Conservation (phyloP, 1,140 invertebrate species). For the Arctopsyche grandis region DNA sequence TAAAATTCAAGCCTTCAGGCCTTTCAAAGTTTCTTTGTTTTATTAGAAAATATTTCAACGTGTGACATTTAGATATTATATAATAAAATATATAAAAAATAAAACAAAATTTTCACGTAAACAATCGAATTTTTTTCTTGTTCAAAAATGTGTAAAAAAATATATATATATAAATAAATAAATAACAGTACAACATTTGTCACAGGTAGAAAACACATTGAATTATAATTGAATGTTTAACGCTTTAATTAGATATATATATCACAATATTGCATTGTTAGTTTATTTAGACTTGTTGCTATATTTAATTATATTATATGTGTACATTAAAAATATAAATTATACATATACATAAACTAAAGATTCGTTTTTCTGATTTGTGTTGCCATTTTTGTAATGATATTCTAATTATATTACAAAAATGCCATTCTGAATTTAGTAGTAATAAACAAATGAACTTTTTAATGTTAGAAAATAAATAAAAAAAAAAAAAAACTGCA, state of each 20-base stretch:
- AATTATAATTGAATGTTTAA: conserved; percentile 28
- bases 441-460: conserved; percentile 1
- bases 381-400: conserved; percentile 20
- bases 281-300: background rate
- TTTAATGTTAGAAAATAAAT: conserved; percentile 35
- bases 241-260: conserved; percentile 41
- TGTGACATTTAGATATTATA: background rate
- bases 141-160: background rate
- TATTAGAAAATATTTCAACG: background rate
- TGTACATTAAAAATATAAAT: conserved; percentile 8
- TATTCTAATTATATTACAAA: conserved; percentile 9
- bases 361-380: background rate
- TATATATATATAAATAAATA: no score
- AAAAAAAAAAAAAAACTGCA: conserved; percentile 42
- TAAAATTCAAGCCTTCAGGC: background rate
- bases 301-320: background rate
- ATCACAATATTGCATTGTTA: conserved; percentile 6
- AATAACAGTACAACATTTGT: background rate
- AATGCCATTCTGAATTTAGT: conserved; percentile 19
- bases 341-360: background rate
- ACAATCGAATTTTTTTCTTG: background rate
- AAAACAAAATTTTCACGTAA: background rate
- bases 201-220: background rate
- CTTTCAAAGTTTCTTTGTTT: background rate
- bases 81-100: background rate